These are phyloP conservation scores for Montipora cactus DNA, from an alignment of 64 coral and sea anemone genomes.

Conservation along the genomic window DNA sequence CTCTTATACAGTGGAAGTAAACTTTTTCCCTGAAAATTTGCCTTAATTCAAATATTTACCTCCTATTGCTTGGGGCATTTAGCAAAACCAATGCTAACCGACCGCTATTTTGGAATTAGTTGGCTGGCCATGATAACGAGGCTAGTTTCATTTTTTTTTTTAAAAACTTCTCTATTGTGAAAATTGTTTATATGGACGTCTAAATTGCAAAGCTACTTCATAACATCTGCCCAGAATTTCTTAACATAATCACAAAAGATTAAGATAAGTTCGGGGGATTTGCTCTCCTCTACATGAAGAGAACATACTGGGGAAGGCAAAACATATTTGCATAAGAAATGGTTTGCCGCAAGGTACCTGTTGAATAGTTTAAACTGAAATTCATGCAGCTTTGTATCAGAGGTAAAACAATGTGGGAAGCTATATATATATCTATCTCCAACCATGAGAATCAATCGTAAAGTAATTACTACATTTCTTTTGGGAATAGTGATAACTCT, in stretches of 20 bases:
- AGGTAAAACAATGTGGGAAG: neutral
- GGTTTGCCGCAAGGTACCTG: neutral
- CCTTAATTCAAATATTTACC: too few species aligned
- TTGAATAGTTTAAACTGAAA: slow-evolving; percentile 1
- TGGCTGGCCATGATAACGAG: too few species aligned
- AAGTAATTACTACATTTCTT: neutral
- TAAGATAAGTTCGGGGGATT: neutral
- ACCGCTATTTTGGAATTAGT: too few species aligned
- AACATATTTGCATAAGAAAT: neutral
- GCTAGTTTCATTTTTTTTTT: too few species aligned
- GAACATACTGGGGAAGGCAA: neutral
- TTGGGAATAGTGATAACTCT: neutral
- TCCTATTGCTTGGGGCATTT: too few species aligned
- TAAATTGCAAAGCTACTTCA: neutral
- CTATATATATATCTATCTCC: neutral
- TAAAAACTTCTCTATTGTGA: neutral
- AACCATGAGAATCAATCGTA: neutral
- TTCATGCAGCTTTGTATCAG: neutral
- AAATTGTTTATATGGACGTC: neutral
- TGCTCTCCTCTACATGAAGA: neutral
- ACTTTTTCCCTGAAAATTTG: too few species aligned
- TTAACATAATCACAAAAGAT: neutral
- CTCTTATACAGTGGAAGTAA: too few species aligned
- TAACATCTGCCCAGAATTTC: neutral
- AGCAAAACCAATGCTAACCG: too few species aligned